Base-by-base conservation (phyloP, 2,888 invertebrate species). In the Diogma glabrata region DNA sequence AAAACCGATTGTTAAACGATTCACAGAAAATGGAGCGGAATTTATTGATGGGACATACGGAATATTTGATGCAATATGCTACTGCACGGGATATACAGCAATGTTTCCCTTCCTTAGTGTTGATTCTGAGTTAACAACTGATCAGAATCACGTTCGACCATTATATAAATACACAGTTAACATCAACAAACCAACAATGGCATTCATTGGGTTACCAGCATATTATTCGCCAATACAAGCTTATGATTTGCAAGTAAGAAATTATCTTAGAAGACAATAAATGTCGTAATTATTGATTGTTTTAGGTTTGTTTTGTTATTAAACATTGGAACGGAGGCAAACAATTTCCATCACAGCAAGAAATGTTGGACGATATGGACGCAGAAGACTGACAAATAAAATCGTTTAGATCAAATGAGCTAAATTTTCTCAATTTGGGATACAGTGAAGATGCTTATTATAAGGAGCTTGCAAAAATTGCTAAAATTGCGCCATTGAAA, bases 121-220 rank as follows among this genome's bases (percentile, higher is more conserved):
- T 43, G 77, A 78, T 9, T 87, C 87, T 64, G 78, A 75, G 17
- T 72, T 90, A 38, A 71, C 65, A 30, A 82, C 87, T 4, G 79
- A 84, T 50, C 79, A 86, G 54, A 86, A 87, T 65, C 83, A 83
- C 70, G 83, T 92, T 47, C 79, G 80, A 58, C 87, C 88, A 1
- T 74, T 92, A 6, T 91, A 88, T 75, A 88, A 89, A 65, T 92
- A 94, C 64, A 69, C 91, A 51, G 77, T 93, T 49, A 85, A 91
- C 65, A 82, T 85, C 47, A 74, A 82, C 57, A 79, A 82, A 60
- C 88, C 90, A 2, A 79, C 81, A 2, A 79, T 93, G 77, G 82
- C 81, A 51, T 79, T 93, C 57, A 77, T 93, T 54, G 93, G 92
- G 0, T 73, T 93, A 30, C 86, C 87, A 0, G 85, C 81, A 65